Base-by-base conservation (phyloP, 1,140 invertebrate species). In the Condylostylus longicornis region DNA sequence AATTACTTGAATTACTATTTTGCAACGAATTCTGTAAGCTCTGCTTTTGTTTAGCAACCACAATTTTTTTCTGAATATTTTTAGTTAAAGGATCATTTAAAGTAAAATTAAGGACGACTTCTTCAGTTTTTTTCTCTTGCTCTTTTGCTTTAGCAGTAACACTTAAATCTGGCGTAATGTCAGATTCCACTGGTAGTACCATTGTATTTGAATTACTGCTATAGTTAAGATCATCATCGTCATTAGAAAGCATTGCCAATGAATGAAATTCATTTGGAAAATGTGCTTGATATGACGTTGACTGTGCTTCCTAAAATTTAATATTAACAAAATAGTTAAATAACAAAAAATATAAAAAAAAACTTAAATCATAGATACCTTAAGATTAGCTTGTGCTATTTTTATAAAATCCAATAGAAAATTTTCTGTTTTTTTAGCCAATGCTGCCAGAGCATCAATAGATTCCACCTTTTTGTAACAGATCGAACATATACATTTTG, bases 91-190 rank as follows among this genome's bases (percentile, higher is more conserved):
- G 38, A 31, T 43, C 42, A 9, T 29, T 18, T 1, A 43, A 31
- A 5, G 42, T 40, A 3, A 43, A 37, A 37, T 43, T 40, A 9
- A 43, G 21, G 4, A 43, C 19, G n/a, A 43, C 37, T 8, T 43
- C 42, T 4, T 43, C 42, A 15, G 25, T 10, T 27, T 27, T 3
- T 3, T 27, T 27, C 14, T 27, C 25, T 8, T n/a, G 4, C 4
- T 27, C 14, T 5, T 3, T 27, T 27, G 25, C n/a, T n/a, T n/a
- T n/a, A n/a, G n/a, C n/a, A n/a, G n/a, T n/a, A n/a, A n/a, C n/a
- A n/a, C n/a, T n/a, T n/a, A n/a, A n/a, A n/a, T n/a, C n/a, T n/a
- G n/a, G n/a, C n/a, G n/a, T n/a, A n/a, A n/a, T n/a, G n/a, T n/a
- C n/a, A n/a, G n/a, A n/a, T n/a, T n/a, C n/a, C n/a, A n/a, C n/a